A percentile compares a stretch with the other conserved stretches of the same genome.
Evolutionary conservation across 1,140 invertebrate genomes (phyloP).

Genomic region (Papilio glaucus): DNA sequence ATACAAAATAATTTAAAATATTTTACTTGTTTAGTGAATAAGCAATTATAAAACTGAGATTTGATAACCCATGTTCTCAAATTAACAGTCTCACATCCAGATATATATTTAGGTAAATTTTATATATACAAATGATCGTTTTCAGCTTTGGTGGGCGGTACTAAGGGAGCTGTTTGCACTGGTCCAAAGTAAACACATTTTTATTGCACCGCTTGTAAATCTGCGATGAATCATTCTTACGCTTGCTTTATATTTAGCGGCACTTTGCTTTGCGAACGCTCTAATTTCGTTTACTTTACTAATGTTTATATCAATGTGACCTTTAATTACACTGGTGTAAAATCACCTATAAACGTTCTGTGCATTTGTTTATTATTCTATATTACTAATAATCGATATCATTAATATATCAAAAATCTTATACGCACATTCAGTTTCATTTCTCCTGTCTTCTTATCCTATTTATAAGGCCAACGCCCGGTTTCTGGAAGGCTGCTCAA

Average conservation of each 20-base stretch:
- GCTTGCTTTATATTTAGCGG: slow-evolving; percentile 75
- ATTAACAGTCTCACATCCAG: background rate
- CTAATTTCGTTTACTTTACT: slow-evolving; percentile 63
- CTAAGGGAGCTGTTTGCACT: slow-evolving; percentile 74
- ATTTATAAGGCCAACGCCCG: too few species aligned
- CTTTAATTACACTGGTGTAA: slow-evolving; percentile 34
- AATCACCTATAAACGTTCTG: background rate
- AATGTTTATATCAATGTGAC: slow-evolving; percentile 45
- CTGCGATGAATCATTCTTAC: slow-evolving; percentile 61
- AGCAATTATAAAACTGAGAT: too few species aligned
- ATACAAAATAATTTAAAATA: too few species aligned
- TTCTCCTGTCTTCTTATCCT: too few species aligned
- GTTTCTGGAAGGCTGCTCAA: too few species aligned
- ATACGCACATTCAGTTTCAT: too few species aligned
- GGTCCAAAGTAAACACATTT: slow-evolving; percentile 77
- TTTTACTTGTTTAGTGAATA: too few species aligned
- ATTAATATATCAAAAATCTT: too few species aligned
- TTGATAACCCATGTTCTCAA: background rate
- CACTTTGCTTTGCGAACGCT: slow-evolving; percentile 56
- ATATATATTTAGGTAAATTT: slow-evolving; percentile 28
- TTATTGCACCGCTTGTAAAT: slow-evolving; percentile 67
- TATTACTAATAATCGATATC: slow-evolving; percentile 14
- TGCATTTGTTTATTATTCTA: background rate
- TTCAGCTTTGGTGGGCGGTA: slow-evolving; percentile 82
- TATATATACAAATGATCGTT: slow-evolving; percentile 56